Base-by-base conservation (phyloP, 2,888 invertebrate species). In the Sclerodermus sp. region DNA sequence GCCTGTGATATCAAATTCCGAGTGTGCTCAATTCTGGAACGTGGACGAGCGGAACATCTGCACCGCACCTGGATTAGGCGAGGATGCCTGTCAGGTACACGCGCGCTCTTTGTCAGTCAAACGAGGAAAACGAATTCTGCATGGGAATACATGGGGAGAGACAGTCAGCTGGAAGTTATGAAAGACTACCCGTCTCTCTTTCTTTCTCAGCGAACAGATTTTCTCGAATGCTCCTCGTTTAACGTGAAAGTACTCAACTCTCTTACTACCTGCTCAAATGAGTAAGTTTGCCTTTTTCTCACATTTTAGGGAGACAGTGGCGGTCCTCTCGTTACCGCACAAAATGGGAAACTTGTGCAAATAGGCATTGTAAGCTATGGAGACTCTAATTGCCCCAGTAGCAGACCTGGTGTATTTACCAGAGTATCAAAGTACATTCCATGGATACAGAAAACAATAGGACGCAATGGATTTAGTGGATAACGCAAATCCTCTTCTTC, bases 331-430 rank as follows among this genome's bases (percentile, higher is more conserved):
- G 15, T 65, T 0, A 47, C 64, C 1, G 9, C n/a, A 0, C 1
- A 46, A 15, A 40, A 58, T 4, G 43, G 43, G 1, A 18, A 45
- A 10, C 40, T 53, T 1, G 0, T 66, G 15, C 70, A 70, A 57
- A 29, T 70, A 0, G 70, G 70, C n/a, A 56, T 70, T 3, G 66
- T 66, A 1, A 70, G 69, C 42, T 68, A 62, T 23, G 67, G 69
- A 3, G 64, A 68, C 5, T 40, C 13, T 1, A 6, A 34, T 14
- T 70, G 70, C 17, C 68, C 67, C 1, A 62, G 67, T 14, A 12
- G 13, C 3, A 42, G 3, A 9, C 67, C 70, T 0, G 57, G 62
- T 0, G 66, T 64, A 0, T 69, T 57, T 31, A 57, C 70, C 0
- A 53, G 59, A 9, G 51, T 68, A 2, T 38, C 57, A 0, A 14